A percentile compares a stretch with the other conserved stretches of the same genome.
phyloP scores from a whole-genome alignment of 2,888 invertebrate genomes.

The Isotomurus palustris region DNA sequence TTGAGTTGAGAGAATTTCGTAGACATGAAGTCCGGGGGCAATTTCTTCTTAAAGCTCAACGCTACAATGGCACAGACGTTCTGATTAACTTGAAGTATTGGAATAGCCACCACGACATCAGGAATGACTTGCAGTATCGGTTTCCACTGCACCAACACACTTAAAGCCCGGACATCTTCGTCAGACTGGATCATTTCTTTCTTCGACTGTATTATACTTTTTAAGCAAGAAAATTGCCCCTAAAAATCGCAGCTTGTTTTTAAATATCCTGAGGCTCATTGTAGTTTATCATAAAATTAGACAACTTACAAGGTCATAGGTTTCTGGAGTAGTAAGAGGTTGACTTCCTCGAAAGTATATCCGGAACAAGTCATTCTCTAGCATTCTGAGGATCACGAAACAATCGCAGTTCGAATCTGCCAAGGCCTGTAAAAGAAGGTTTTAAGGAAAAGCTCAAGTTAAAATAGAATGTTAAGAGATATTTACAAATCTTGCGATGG shows the following conservation, averaged over 20 bases:
- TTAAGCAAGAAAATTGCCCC: constrained; percentile 20
- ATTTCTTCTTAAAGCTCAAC: constrained; percentile 14
- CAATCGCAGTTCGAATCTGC: constrained; percentile 1
- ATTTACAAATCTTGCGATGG: constrained; percentile 13
- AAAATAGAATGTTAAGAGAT: neutral
- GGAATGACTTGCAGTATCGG: constrained; percentile 11
- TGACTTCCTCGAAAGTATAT: constrained; percentile 11
- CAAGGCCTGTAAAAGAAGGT: constrained; percentile 4
- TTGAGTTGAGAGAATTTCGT: constrained; percentile 6
- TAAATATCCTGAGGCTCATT: neutral
- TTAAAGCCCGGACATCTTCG: constrained; percentile 7
- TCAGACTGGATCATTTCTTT: constrained; percentile 12
- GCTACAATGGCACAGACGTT: constrained; percentile 9
- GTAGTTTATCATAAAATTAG: neutral
- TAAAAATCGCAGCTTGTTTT: neutral
- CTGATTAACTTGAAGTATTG: neutral
- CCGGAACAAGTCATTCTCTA: neutral
- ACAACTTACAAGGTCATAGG: constrained; percentile 15
- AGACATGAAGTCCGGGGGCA: constrained; percentile 15
- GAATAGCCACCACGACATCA: constrained; percentile 18
- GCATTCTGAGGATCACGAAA: constrained; percentile 9
- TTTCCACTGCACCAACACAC: constrained; percentile 18
- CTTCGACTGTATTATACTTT: constrained; percentile 5
- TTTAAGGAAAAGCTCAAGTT: constrained; percentile 1
- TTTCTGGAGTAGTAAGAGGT: neutral